phyloP scores from a whole-genome alignment of 2,113 vertebrate genomes.

The Chloebia gouldiae region DNA sequence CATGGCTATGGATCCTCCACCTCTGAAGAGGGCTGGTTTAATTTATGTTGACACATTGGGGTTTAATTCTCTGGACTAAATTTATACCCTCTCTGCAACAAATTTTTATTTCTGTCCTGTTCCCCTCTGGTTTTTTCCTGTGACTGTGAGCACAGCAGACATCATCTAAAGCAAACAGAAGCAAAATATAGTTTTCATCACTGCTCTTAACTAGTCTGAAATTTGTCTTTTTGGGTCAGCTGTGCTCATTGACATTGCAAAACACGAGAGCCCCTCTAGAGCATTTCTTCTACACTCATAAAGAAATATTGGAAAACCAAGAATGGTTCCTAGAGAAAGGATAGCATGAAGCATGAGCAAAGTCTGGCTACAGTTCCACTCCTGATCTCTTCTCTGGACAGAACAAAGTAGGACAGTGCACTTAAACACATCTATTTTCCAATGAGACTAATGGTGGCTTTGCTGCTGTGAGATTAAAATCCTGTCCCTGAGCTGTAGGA shows the following conservation, averaged over 20 bases:
- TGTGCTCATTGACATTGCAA: not conserved
- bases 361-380: not conserved
- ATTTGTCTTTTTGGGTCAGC: not conserved
- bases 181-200: not conserved
- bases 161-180: not conserved
- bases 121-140: not conserved
- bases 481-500: not conserved
- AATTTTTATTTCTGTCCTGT: not conserved
- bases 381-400: not conserved
- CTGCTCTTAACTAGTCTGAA: not conserved
- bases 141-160: not conserved
- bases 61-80: not conserved
- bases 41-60: not conserved
- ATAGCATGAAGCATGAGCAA: fast-evolving
- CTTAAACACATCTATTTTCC: not conserved
- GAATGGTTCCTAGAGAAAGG: not conserved
- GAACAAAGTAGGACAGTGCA: not conserved
- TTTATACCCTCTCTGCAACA: not conserved
- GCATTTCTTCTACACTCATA: not conserved
- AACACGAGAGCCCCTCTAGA: not conserved
- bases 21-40: not conserved
- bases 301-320: not conserved
- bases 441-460: not conserved
- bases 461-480: not conserved
- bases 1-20: not conserved